phyloP scores from a whole-genome alignment of 1,140 invertebrate genomes.

The Antheraea pernyi region DNA sequence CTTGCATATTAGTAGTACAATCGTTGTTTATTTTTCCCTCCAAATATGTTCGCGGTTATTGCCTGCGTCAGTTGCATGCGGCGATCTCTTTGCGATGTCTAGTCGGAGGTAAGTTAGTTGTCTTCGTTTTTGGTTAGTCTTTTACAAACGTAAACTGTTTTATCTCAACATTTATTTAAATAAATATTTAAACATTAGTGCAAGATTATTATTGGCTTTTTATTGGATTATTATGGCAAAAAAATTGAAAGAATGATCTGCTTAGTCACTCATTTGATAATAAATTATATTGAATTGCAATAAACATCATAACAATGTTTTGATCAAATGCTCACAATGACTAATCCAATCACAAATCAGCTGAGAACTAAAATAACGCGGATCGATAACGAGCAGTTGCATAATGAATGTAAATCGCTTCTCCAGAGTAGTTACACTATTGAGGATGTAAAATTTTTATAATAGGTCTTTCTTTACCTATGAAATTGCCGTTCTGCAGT shows the following conservation, averaged over 20 bases:
- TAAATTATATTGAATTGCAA: too few relatives aligned
- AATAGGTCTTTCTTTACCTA: too few relatives aligned
- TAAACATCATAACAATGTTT: neutral
- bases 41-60: constrained; percentile 21
- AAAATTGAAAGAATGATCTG: too few relatives aligned
- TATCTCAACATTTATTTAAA: too few relatives aligned
- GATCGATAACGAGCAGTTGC: neutral
- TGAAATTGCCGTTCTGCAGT: too few relatives aligned
- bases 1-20: constrained; percentile 48
- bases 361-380: neutral
- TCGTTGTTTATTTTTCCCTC: constrained; percentile 44
- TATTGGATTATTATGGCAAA: too few relatives aligned
- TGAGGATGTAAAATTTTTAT: neutral
- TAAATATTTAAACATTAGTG: too few relatives aligned
- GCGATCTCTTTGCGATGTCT: neutral
- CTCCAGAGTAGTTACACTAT: too few relatives aligned
- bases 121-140: neutral
- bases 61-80: neutral
- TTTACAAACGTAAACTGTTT: neutral
- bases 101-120: neutral
- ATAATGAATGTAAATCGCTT: neutral
- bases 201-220: too few relatives aligned
- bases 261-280: too few relatives aligned
- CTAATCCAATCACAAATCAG: neutral
- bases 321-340: neutral